Evolutionary conservation across 2,113 vertebrate genomes (phyloP).

Genomic region (Orthonyx spaldingii): DNA sequence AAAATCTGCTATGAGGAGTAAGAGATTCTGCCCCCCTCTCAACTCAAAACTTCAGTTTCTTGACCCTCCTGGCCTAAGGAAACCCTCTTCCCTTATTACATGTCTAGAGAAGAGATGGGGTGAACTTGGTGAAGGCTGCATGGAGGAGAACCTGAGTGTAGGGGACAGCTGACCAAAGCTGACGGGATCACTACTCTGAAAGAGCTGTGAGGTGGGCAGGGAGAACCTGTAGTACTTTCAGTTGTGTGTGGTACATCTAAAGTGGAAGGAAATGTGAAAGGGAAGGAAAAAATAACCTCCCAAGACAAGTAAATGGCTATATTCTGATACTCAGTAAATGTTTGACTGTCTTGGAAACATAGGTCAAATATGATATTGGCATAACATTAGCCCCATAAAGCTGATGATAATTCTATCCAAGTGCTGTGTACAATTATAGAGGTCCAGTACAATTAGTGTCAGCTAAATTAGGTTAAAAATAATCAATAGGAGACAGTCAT

Average conservation of each 20-base stretch:
- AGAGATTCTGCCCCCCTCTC: background rate
- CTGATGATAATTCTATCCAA: background rate
- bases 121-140: background rate
- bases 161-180: background rate
- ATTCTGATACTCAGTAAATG: background rate
- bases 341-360: background rate
- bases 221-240: background rate
- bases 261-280: background rate
- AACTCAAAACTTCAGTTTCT: background rate
- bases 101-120: background rate
- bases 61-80: background rate
- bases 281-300: background rate
- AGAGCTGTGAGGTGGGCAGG: background rate
- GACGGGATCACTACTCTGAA: background rate
- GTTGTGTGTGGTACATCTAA: background rate
- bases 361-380: background rate
- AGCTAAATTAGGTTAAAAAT: slow-evolving; percentile 31
- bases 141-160: background rate
- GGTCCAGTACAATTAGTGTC: background rate
- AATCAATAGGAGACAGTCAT: background rate
- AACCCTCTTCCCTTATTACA: background rate
- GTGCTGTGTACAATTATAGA: background rate
- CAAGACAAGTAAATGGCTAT: background rate
- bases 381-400: background rate
- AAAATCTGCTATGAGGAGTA: background rate